Conservation (phyloP, 1,140 invertebrate genomes). For the Drosophila bifasciata region DNA sequence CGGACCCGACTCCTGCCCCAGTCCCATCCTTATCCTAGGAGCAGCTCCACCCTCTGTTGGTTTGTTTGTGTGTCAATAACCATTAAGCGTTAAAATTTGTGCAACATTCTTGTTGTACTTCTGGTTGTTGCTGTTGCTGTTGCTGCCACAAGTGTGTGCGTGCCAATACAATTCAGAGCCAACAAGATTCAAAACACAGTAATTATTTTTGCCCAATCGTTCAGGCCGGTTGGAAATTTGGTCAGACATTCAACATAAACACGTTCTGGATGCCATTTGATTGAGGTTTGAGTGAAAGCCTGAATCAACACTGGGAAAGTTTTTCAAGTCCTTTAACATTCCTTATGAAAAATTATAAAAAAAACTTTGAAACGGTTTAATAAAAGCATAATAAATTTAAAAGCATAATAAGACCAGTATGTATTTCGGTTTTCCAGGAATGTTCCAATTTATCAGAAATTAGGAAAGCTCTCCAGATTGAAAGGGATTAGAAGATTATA, state of each 20-base stretch:
- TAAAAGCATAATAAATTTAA: no score
- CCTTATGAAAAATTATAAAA: no score
- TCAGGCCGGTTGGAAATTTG: constrained; percentile 38
- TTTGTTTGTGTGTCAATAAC: constrained; percentile 69
- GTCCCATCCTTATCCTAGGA: neutral
- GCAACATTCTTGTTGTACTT: constrained; percentile 52
- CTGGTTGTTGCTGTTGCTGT: constrained; percentile 33
- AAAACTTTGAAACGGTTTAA: no score
- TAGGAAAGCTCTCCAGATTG: neutral
- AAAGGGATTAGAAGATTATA: no score
- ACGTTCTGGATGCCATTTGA: constrained; percentile 24
- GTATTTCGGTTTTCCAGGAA: no score
- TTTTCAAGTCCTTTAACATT: no score
- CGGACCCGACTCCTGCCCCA: neutral
- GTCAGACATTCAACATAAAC: constrained; percentile 30
- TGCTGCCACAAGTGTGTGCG: constrained; percentile 16
- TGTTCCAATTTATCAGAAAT: no score
- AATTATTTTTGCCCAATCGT: constrained; percentile 67
- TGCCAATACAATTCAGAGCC: constrained; percentile 14
- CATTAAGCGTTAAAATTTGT: constrained; percentile 79
- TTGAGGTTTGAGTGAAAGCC: neutral
- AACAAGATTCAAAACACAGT: constrained; percentile 65
- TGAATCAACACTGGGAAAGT: no score
- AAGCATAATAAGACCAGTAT: no score
- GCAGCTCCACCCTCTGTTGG: constrained; percentile 1